These are phyloP conservation scores for Branchipolynoe longqiensis DNA, from an alignment of 2,888 invertebrate genomes.

Conservation along the genomic window DNA sequence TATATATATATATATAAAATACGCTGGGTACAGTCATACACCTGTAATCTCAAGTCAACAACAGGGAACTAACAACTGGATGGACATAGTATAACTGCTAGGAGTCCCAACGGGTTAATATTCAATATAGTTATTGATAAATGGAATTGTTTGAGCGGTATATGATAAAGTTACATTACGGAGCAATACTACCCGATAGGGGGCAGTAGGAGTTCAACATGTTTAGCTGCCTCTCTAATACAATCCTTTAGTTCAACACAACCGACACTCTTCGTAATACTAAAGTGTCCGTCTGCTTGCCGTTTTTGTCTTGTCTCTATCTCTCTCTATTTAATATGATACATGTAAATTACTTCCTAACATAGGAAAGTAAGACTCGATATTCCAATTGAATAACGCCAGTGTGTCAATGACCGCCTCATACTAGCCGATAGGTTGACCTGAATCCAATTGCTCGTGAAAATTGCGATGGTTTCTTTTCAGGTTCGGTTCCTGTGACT, in stretches of 20 bases:
- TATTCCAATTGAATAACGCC: too few species aligned
- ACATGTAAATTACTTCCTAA: not conserved
- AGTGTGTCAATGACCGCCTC: too few species aligned
- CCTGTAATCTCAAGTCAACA: constrained; percentile 19
- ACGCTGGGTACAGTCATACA: not conserved
- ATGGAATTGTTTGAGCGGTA: constrained; percentile 52
- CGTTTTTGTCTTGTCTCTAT: too few species aligned
- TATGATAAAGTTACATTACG: constrained; percentile 2
- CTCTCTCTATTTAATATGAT: constrained; percentile 10
- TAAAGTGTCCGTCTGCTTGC: constrained; percentile 44
- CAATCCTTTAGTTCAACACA: constrained; percentile 34
- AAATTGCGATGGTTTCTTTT: too few species aligned
- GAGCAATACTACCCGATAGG: constrained; percentile 21
- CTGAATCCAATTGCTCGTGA: too few species aligned
- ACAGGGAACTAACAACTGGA: constrained; percentile 12
- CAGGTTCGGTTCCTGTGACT: too few species aligned
- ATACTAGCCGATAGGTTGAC: too few species aligned
- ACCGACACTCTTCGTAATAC: constrained; percentile 53
- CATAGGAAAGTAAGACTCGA: not conserved
- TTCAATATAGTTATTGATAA: constrained; percentile 36
- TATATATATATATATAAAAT: not conserved
- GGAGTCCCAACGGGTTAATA: constrained; percentile 17
- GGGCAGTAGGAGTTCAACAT: constrained; percentile 21
- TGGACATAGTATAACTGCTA: constrained; percentile 8
- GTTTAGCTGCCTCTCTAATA: constrained; percentile 55